phyloP scores from a whole-genome alignment of 2,888 invertebrate species.

The Chaetogeoica ovagalla region DNA sequence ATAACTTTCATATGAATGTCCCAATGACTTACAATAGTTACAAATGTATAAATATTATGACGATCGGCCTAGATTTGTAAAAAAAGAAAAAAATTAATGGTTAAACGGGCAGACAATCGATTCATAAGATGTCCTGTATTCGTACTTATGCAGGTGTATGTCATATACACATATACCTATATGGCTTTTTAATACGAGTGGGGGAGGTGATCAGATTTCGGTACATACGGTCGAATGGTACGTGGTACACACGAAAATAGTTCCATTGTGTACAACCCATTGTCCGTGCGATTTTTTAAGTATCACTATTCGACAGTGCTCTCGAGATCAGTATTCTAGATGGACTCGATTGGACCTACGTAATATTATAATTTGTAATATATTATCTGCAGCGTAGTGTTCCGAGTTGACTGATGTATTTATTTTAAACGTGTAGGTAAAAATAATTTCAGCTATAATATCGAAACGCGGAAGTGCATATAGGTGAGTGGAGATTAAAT shows the following conservation, averaged over 20 bases:
- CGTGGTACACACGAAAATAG: neutral
- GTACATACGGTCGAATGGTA: neutral
- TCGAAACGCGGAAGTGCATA: too few relatives aligned
- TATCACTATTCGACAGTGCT: neutral
- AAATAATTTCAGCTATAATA: too few relatives aligned
- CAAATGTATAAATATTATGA: too few relatives aligned
- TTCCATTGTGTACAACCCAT: neutral
- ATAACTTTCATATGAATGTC: too few relatives aligned
- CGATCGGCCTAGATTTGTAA: neutral
- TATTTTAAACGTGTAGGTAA: neutral
- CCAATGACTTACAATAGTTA: too few relatives aligned
- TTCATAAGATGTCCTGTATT: neutral
- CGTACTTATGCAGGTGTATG: too few relatives aligned
- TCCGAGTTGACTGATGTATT: neutral
- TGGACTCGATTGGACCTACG: neutral
- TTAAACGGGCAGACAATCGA: neutral
- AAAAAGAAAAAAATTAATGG: neutral
- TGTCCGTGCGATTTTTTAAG: neutral
- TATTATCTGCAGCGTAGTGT: neutral
- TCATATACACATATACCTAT: neutral
- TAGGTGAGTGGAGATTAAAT: too few relatives aligned
- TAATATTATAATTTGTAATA: too few relatives aligned
- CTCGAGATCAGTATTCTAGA: slow-evolving; percentile 4
- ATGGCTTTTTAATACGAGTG: neutral
- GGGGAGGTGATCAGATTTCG: neutral